phyloP scores from a whole-genome alignment of 1,140 invertebrate species.

The Hormaphis cornu region DNA sequence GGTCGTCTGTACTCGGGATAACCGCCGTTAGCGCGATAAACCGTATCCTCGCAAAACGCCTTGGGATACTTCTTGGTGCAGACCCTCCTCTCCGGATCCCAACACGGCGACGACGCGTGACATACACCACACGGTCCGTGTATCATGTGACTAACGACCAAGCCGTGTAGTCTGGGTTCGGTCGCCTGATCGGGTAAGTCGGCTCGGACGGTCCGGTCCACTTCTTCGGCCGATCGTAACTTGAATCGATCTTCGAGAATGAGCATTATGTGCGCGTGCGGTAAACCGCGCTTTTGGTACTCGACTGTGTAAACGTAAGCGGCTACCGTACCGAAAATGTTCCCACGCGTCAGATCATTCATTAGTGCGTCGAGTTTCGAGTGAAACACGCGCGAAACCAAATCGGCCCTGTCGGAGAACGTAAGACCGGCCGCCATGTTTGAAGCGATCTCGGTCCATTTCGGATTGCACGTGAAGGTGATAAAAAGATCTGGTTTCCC shows the following conservation, averaged over 20 bases:
- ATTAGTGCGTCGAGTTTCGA: background rate
- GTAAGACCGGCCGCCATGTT: background rate
- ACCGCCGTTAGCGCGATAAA: constrained; percentile 40
- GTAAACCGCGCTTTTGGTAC: constrained; percentile 29
- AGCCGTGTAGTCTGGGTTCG: constrained; percentile 42
- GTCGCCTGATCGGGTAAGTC: constrained; percentile 46
- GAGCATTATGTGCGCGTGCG: constrained; percentile 17
- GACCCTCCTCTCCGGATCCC: constrained; percentile 36
- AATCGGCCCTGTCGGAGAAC: background rate
- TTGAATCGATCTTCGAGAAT: background rate
- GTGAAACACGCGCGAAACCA: constrained; percentile 10
- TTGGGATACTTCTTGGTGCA: constrained; percentile 43
- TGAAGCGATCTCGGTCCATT: constrained; percentile 24
- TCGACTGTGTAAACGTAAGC: constrained; percentile 11
- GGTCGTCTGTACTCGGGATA: constrained; percentile 43
- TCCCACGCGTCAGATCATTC: background rate
- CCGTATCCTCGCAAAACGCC: constrained; percentile 38
- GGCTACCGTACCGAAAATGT: background rate
- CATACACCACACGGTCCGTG: constrained; percentile 45
- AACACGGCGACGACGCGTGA: constrained; percentile 38
- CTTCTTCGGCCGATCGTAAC: constrained; percentile 37
- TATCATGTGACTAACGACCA: constrained; percentile 45
- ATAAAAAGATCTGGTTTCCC: constrained; percentile 33
- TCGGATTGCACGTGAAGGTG: constrained; percentile 28
- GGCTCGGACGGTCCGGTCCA: constrained; percentile 46